Conservation (phyloP, 2,113 vertebrate species). For the Lipophrys pholis region DNA sequence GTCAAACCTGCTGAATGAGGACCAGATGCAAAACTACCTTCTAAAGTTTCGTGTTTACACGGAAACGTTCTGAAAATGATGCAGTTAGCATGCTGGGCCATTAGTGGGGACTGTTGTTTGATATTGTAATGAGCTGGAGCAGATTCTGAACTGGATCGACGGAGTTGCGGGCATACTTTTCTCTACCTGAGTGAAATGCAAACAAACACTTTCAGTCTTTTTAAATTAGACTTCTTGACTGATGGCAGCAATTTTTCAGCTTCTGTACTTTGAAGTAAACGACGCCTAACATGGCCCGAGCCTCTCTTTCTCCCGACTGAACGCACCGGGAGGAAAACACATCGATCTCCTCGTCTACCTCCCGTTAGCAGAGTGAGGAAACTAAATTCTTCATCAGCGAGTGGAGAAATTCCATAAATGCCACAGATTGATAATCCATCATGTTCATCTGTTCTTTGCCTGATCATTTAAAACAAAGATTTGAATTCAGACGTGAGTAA, state of each 20-base stretch:
- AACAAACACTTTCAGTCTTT: too few relatives aligned
- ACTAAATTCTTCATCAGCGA: not conserved
- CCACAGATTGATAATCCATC: not conserved
- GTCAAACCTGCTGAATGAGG: too few relatives aligned
- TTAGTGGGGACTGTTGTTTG: too few relatives aligned
- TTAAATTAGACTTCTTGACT: not conserved
- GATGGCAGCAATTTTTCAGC: not conserved
- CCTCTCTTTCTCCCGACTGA: not conserved
- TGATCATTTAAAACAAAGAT: too few relatives aligned
- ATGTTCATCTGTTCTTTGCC: not conserved
- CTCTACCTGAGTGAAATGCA: too few relatives aligned
- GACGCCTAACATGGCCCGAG: not conserved
- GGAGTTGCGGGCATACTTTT: too few relatives aligned
- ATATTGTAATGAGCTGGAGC: too few relatives aligned
- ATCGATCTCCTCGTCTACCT: not conserved
- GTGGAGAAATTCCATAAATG: not conserved
- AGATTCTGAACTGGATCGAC: too few relatives aligned
- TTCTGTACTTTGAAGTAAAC: not conserved
- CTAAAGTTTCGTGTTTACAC: too few relatives aligned
- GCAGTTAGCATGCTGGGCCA: too few relatives aligned
- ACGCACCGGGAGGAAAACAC: not conserved
- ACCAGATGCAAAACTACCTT: too few relatives aligned
- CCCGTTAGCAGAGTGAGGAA: not conserved
- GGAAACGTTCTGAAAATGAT: too few relatives aligned
- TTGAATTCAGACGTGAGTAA: not conserved